These are phyloP conservation scores for Oligia fasciuncula DNA, from an alignment of 2,888 invertebrate genomes.

Conservation along the genomic window DNA sequence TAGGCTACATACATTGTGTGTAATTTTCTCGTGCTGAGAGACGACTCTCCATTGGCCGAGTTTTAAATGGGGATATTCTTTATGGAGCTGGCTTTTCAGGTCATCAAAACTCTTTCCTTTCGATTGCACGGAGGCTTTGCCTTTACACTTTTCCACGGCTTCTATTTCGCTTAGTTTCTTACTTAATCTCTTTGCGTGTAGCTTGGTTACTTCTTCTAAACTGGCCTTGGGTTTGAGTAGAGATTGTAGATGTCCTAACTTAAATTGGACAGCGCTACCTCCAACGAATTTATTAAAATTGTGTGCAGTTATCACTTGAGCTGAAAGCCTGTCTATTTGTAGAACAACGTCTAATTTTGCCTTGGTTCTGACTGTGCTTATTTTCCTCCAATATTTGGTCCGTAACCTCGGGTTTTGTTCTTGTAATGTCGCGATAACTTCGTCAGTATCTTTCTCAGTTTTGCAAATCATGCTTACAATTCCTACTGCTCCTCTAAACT, in stretches of 20 bases:
- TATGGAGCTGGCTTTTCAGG: slow-evolving; percentile 27
- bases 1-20: slow-evolving; percentile 20
- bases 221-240: slow-evolving; percentile 77
- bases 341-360: slow-evolving; percentile 79
- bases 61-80: slow-evolving; percentile 51
- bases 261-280: slow-evolving; percentile 75
- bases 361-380: slow-evolving; percentile 76
- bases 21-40: slow-evolving; percentile 24
- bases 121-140: slow-evolving; percentile 15
- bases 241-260: slow-evolving; percentile 82
- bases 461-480: slow-evolving; percentile 82
- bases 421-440: slow-evolving; percentile 79
- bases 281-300: slow-evolving; percentile 78
- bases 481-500: slow-evolving; percentile 86
- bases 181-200: slow-evolving; percentile 57
- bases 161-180: slow-evolving; percentile 50
- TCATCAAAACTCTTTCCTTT: slow-evolving; percentile 51
- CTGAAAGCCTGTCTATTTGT: slow-evolving; percentile 86
- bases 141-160: slow-evolving; percentile 52
- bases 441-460: slow-evolving; percentile 76
- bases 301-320: slow-evolving; percentile 79
- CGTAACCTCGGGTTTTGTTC: slow-evolving; percentile 81
- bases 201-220: slow-evolving; percentile 74
- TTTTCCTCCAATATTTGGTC: slow-evolving; percentile 85
- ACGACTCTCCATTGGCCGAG: slow-evolving; percentile 49